Evolutionary conservation across 1,140 invertebrate species (phyloP), one percentile per base, ranked within the genome.

Genomic region (Sycobia sp.): DNA sequence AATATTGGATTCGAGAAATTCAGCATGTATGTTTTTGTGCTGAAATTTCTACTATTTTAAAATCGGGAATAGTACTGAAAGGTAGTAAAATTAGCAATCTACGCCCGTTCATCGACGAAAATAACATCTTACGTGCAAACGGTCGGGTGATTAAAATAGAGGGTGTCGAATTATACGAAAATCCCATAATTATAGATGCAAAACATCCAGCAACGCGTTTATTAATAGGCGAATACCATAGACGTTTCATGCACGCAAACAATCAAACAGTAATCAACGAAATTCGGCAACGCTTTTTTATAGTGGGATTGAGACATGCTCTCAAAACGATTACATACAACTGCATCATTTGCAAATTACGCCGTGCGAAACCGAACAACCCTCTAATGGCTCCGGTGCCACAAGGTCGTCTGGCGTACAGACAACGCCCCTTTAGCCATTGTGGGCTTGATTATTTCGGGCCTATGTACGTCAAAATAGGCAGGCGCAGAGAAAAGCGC

Each of bases 391-490:
- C 11, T 10, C 13, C 23, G 8, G 1, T 16, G 16, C 27, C 47
- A 23, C 62, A 57, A 0, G 53, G 69, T 0, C 36, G 62, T 0
- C n/a, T 73, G 16, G 44, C 22, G 0, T 64, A 65, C 11, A 46
- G 58, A 0, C 50, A 63, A 20, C 53, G 53, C 0, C 67, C 73
- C 0, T 77, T 79, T 34, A 67, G 61, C 1, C 67, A 70, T 25
- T 67, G 59, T 1, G 75, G 76, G 0, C 25, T 76, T 0, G 75
- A 78, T 41, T 79, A 71, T 54, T 76, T 72, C 51, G 72, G 72
- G 0, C 74, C 72, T 2, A 43, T 76, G 36, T 54, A 67, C n/a
- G 55, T 72, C 0, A 70, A 62, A 36, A 67, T 69, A 11, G 67
- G 69, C 8, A 27, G 71, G 47, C 55, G 67, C 0, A 57, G 16